Evolutionary conservation across 2,888 invertebrate species (phyloP).

Genomic region (Nipponacmea schrenckii): DNA sequence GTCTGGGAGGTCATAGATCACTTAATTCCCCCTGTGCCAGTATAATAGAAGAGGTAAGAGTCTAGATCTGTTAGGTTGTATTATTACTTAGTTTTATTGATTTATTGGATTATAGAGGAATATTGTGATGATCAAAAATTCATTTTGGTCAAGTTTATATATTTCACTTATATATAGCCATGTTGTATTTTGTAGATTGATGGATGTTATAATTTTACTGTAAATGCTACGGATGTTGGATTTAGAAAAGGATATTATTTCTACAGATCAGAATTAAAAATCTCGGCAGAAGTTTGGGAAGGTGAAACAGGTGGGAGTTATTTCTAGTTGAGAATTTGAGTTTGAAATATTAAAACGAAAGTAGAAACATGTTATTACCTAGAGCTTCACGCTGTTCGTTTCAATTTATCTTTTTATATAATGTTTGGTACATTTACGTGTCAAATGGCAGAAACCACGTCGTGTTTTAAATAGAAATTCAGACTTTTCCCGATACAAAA

Average conservation of each 20-base stretch:
- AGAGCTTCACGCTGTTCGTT: too few relatives aligned
- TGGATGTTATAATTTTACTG: constrained; percentile 49
- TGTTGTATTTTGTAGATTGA: constrained; percentile 39
- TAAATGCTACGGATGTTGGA: constrained; percentile 36
- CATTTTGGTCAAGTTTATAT: too few relatives aligned
- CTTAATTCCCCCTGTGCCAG: constrained; percentile 18
- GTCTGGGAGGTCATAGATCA: constrained; percentile 23
- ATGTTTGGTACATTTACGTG: too few relatives aligned
- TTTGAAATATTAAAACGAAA: too few relatives aligned
- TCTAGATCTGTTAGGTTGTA: neutral
- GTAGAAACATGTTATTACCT: too few relatives aligned
- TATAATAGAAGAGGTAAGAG: constrained; percentile 22
- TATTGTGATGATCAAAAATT: too few relatives aligned
- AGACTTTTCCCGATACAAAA: neutral
- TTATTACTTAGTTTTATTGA: too few relatives aligned
- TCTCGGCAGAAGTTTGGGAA: constrained; percentile 53
- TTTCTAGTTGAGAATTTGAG: too few relatives aligned
- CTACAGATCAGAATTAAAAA: constrained; percentile 35
- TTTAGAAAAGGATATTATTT: constrained; percentile 31
- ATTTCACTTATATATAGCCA: too few relatives aligned
- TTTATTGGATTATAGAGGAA: too few relatives aligned
- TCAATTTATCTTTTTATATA: too few relatives aligned
- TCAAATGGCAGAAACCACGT: neutral
- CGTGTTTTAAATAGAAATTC: neutral
- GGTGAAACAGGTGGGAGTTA: constrained; percentile 44